Evolutionary conservation across 2,888 invertebrate species (phyloP).

Genomic region (Drosophila austrosaltans): DNA sequence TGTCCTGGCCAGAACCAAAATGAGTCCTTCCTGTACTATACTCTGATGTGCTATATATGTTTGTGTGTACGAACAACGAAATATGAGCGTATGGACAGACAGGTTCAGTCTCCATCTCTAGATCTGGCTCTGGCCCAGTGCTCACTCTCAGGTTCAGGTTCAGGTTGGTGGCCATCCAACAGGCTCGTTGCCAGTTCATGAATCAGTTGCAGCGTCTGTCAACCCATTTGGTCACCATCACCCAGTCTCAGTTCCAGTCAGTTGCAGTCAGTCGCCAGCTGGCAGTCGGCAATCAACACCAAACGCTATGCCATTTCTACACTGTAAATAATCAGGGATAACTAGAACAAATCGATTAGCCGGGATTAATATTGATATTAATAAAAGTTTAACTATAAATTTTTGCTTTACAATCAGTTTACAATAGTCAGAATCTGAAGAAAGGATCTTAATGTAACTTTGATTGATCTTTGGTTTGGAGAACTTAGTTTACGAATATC

Average conservation of each 20-base stretch:
- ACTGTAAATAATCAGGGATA: background rate
- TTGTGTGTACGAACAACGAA: slow-evolving; percentile 61
- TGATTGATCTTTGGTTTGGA: no score
- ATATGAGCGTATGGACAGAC: slow-evolving; percentile 62
- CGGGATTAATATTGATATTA: no score
- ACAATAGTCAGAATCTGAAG: no score
- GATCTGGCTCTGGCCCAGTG: slow-evolving; percentile 11
- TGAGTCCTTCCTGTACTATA: slow-evolving; percentile 17
- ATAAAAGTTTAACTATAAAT: no score
- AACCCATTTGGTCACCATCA: slow-evolving; percentile 46
- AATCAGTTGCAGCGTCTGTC: slow-evolving; percentile 64
- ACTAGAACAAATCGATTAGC: no score
- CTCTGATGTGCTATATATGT: background rate
- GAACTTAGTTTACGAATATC: no score
- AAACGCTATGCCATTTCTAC: slow-evolving; percentile 10
- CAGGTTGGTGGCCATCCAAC: slow-evolving; percentile 42
- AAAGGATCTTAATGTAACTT: no score
- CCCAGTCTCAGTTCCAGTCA: slow-evolving; percentile 21
- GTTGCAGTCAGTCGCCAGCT: slow-evolving; percentile 38
- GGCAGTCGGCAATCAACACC: slow-evolving; percentile 64
- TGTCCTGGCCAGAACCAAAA: slow-evolving; percentile 39
- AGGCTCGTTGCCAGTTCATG: slow-evolving; percentile 72
- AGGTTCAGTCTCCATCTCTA: slow-evolving; percentile 1
- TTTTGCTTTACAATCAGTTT: no score
- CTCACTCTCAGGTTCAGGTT: slow-evolving; percentile 62